Evolutionary conservation across 1,140 invertebrate species (phyloP), one percentile per base, ranked within the genome.

Genomic region (Chrysopa pallens): DNA sequence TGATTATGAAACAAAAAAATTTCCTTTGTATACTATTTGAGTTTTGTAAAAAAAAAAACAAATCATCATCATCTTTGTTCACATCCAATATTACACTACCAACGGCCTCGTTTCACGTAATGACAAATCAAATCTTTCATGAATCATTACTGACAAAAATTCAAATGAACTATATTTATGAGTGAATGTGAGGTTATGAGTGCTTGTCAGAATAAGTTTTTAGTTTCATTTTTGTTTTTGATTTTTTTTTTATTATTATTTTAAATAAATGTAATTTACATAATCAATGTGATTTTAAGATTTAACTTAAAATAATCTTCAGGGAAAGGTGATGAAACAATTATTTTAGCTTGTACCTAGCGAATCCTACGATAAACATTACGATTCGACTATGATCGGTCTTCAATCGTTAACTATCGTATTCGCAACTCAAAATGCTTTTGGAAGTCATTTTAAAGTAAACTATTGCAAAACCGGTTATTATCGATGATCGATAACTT

Each of bases 271-370:
- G 14, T 41, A 41, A 4, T 28, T 12, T 31, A 28, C 29, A 33
- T 41, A 41, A 41, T 31, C 38, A 33, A 23, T 41, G 40, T 41
- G 40, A 41, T 41, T 41, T 27, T 17, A 40, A 40, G 15, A 27
- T 40, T 27, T 31, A 41, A 29, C 29, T 41, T 31, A 41, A 41
- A 8, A 33, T 33, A 41, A 41, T 23, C 29, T 41, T 41, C 40
- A 41, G 40, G 40, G 40, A 41, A 41, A 23, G 40, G 29, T 29
- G 29, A 28, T 41, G 40, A 27, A 39, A 27, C 7, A 38, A 39
- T 23, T 23, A 23, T 23, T 23, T 23, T 23, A 23, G 17, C 17
- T 23, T 23, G 17, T 23, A 23, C 17, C 17, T 23, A 23, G 17
- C 31, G 31, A 33, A 9, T 33, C 8, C 2, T 33, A 11, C n/a